phyloP scores from a whole-genome alignment of 2,797 vertebrate species.

The Propithecus deckenii region DNA sequence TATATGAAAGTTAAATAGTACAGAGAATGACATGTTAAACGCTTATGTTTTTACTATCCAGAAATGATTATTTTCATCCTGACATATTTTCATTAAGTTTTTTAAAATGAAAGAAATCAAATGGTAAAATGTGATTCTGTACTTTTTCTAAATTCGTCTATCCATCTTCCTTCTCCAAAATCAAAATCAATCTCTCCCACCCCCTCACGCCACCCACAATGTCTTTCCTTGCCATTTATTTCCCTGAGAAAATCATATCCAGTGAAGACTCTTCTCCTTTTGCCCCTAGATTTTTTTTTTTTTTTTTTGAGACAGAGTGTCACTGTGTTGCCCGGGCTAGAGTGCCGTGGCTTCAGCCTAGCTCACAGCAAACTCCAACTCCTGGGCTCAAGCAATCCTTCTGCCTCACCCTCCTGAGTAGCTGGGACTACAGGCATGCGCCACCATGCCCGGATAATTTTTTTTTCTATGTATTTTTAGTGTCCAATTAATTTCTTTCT shows the following conservation, averaged over 20 bases:
- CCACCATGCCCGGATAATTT: no score
- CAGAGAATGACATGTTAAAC: background rate
- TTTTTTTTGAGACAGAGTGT: no score
- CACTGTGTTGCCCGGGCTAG: no score
- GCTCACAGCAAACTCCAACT: no score
- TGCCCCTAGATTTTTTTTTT: background rate
- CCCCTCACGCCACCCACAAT: accelerated
- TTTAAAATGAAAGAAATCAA: background rate
- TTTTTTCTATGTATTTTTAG: no score
- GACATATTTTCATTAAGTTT: background rate
- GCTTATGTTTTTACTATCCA: background rate
- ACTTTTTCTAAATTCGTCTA: background rate
- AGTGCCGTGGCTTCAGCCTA: no score
- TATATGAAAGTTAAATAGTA: background rate
- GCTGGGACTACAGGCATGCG: no score
- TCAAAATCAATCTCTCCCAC: background rate
- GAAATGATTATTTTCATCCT: constrained; percentile 3
- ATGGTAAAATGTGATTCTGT: background rate
- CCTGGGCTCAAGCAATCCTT: no score
- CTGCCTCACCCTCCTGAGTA: no score
- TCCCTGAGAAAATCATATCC: background rate
- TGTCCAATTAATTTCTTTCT: no score
- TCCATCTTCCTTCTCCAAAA: background rate
- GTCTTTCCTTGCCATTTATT: constrained; percentile 17
- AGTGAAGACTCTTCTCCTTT: background rate